Conservation (phyloP, 2,888 invertebrate genomes). For the Kuschelorhynchus macadamiae region DNA sequence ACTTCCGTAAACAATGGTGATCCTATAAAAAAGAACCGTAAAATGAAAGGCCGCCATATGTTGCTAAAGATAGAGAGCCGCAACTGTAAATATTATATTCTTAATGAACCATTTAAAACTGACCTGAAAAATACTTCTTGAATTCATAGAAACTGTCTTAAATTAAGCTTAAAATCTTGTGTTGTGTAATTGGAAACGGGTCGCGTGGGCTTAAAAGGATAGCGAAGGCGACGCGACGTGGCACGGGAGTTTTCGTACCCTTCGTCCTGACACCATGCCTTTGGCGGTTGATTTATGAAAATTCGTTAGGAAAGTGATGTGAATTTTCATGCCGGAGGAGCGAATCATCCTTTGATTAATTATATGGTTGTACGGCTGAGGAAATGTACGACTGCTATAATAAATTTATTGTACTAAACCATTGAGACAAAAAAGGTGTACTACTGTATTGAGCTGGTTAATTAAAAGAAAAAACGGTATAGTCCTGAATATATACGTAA, state of each 20-base stretch:
- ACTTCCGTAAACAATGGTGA: too few relatives aligned
- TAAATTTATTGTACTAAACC: too few relatives aligned
- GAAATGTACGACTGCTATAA: not conserved
- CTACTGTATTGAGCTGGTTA: too few relatives aligned
- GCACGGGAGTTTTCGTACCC: constrained; percentile 48
- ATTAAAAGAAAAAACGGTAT: too few relatives aligned
- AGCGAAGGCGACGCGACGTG: constrained; percentile 29
- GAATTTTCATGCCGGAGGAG: constrained; percentile 38
- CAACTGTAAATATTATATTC: too few relatives aligned
- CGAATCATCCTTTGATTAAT: constrained; percentile 48
- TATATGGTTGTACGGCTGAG: constrained; percentile 7
- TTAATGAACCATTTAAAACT: too few relatives aligned
- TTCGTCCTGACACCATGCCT: constrained; percentile 56
- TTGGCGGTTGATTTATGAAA: constrained; percentile 67
- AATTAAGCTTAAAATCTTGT: constrained; percentile 70
- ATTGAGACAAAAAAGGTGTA: too few relatives aligned
- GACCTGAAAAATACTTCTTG: not conserved
- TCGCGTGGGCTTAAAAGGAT: constrained; percentile 64
- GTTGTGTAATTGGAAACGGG: constrained; percentile 70
- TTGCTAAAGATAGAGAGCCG: too few relatives aligned
- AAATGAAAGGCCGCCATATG: too few relatives aligned
- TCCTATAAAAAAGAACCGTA: too few relatives aligned
- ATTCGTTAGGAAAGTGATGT: constrained; percentile 53
- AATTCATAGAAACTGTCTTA: constrained; percentile 53
- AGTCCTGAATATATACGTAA: too few relatives aligned